Percentiles rank a stretch among this genome's conserved stretches.
Evolutionary conservation across 2,888 invertebrate genomes (phyloP).

Genomic region (Taenaris catops): DNA sequence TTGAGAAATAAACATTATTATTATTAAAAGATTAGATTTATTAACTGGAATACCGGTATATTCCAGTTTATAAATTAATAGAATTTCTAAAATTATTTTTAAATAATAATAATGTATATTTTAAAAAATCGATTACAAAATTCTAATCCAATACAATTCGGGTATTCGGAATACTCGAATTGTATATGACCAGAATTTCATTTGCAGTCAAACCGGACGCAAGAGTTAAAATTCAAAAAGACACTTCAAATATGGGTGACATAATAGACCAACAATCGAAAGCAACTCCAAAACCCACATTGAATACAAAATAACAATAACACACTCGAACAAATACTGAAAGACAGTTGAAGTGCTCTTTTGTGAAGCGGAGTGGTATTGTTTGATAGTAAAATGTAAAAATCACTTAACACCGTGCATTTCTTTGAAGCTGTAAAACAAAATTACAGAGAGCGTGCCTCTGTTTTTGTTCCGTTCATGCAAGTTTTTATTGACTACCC

Average conservation of each 20-base stretch:
- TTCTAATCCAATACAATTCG: too few species aligned
- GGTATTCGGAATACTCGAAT: too few species aligned
- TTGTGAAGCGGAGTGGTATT: slow-evolving; percentile 29
- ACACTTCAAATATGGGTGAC: slow-evolving; percentile 10
- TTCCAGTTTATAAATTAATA: too few species aligned
- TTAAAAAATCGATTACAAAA: too few species aligned
- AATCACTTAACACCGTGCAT: slow-evolving; percentile 32
- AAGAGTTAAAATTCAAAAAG: slow-evolving; percentile 6
- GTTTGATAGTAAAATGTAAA: slow-evolving; percentile 38
- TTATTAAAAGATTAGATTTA: too few species aligned
- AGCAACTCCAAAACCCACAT: slow-evolving; percentile 11
- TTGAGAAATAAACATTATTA: too few species aligned
- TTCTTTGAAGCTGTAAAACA: slow-evolving; percentile 28
- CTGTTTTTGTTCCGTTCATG: slow-evolving; percentile 15
- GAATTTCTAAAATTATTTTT: too few species aligned
- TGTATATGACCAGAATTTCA: neutral
- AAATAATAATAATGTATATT: too few species aligned
- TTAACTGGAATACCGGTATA: too few species aligned
- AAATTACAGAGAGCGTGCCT: slow-evolving; percentile 8
- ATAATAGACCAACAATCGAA: slow-evolving; percentile 11
- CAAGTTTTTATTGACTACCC: slow-evolving; percentile 14
- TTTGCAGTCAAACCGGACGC: slow-evolving; percentile 4
- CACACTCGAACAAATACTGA: slow-evolving; percentile 30
- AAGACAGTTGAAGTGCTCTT: slow-evolving; percentile 32
- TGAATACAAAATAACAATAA: slow-evolving; percentile 24